Evolutionary conservation across 2,113 vertebrate genomes (phyloP), one percentile per base, ranked within the genome.

Genomic region (Spilogale gracilis): DNA sequence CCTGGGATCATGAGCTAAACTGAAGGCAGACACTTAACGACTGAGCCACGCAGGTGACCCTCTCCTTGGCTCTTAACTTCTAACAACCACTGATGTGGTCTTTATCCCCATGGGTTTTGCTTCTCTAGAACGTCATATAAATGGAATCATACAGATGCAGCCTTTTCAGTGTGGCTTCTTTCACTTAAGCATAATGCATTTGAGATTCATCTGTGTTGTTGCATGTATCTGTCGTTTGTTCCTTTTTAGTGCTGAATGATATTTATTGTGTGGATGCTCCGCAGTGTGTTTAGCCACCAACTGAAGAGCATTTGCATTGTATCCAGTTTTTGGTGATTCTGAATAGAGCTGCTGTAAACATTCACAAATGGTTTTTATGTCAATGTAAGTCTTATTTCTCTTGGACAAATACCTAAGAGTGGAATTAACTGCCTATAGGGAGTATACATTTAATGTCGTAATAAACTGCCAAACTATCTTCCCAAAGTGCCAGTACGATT

Each of bases 371-470:
- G 2, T 21, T 97, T 91, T 84, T 60, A 48, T 52, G 13, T 91
- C 52, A 93, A 69, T 11, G 14, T 61, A 63, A 52, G 13, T 91
- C 30, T 90, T 88, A 82, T 74, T 86, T 96, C n/a, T 54, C 18
- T 93, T 91, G 69, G 71, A 56, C 5, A 83, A 81, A 58, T 93
- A 84, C 20, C 13, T 50, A 82, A 65, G 43, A 76, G 56, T 84
- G 73, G 69, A 45, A 85, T 54, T 92, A 48, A 71, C 21, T 87
- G 11, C 21, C 20, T 74, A 27, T 91, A 69, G 11, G 63, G 91
- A 83, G 43, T 94, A 3, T 80, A 73, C 84, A 81, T 94, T 80
- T 96, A 79, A 45, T 67, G 50, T 96, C 74, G 84, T 60, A 96
- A 60, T 69, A 78, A 93, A 60, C n/a, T 81, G 45, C 10, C 21